Base-by-base conservation (phyloP, 2,888 invertebrate genomes). In the Byasa hedistus region DNA sequence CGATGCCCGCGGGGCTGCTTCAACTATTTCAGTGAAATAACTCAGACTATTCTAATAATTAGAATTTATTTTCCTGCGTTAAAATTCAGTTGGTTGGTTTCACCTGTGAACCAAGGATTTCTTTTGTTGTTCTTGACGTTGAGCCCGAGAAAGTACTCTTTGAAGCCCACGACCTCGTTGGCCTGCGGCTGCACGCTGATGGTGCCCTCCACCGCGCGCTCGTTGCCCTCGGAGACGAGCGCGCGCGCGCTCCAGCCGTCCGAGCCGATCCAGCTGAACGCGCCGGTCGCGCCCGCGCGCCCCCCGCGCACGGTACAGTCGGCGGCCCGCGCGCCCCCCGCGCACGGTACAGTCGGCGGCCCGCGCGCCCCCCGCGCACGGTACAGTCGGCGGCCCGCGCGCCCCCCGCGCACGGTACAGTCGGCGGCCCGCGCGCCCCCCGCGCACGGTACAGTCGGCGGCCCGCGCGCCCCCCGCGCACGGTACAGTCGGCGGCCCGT, bases 21-120 rank as follows among this genome's bases (percentile, higher is more conserved):
- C 27, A 8, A 8, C 27, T 27, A 8, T 8, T 4, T 8, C 0
- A 8, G 4, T 1, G 27, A 27, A 27, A 27, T 27, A 7, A 27
- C 27, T 27, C 4, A 27, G n/a, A n/a, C n/a, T n/a, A n/a, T n/a
- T n/a, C 27, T 27, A n/a, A n/a, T n/a, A n/a, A n/a, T n/a, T n/a
- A n/a, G n/a, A n/a, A n/a, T n/a, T n/a, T n/a, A n/a, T n/a, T n/a
- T n/a, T n/a, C n/a, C n/a, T n/a, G n/a, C n/a, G 39, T 15, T 3
- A 32, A 10, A 8, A 32, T n/a, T n/a, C n/a, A n/a, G n/a, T 12
- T 15, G 3, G 2, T 21, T n/a, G 7, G 7, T 94, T 91, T n/a
- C n/a, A 97, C 97, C 97, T 57, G 96, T 94, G 93, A 98, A 98
- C 98, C 98, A 98, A 1, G 98, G 98, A 90, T 99, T 98, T 71